Conservation (phyloP, 2,888 invertebrate species). For the Idaea aversata region DNA sequence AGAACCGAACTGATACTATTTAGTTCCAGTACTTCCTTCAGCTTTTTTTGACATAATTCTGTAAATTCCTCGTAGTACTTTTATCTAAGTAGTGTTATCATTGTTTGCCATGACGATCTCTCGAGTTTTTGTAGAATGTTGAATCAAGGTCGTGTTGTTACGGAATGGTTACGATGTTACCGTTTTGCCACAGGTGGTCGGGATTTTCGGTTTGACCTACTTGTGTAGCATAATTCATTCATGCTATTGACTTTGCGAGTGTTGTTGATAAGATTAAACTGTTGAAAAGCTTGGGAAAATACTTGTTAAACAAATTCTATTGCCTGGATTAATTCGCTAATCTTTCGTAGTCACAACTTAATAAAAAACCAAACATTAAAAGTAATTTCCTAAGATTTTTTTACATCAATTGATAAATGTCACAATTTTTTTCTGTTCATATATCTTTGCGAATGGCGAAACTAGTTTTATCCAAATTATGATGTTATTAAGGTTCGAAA, state of each 20-base stretch:
- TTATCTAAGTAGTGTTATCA: constrained; percentile 25
- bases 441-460: background rate
- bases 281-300: background rate
- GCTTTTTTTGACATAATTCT: too few relatives aligned
- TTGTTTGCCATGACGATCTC: constrained; percentile 18
- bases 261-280: constrained; percentile 21
- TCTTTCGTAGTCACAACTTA: too few relatives aligned
- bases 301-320: too few relatives aligned
- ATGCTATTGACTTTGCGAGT: constrained; percentile 18
- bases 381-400: too few relatives aligned
- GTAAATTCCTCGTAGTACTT: too few relatives aligned
- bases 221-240: constrained; percentile 24
- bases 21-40: too few relatives aligned
- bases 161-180: constrained; percentile 39
- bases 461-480: constrained; percentile 5
- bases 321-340: too few relatives aligned
- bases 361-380: too few relatives aligned
- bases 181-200: constrained; percentile 31
- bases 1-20: too few relatives aligned
- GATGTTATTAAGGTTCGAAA: constrained; percentile 2
- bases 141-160: constrained; percentile 52
- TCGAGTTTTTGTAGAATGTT: constrained; percentile 24
- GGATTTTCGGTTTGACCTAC: constrained; percentile 25
- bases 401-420: background rate
- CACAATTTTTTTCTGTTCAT: background rate